phyloP scores from a whole-genome alignment of 2,797 vertebrate species.

The Gobionotothen gibberifrons region DNA sequence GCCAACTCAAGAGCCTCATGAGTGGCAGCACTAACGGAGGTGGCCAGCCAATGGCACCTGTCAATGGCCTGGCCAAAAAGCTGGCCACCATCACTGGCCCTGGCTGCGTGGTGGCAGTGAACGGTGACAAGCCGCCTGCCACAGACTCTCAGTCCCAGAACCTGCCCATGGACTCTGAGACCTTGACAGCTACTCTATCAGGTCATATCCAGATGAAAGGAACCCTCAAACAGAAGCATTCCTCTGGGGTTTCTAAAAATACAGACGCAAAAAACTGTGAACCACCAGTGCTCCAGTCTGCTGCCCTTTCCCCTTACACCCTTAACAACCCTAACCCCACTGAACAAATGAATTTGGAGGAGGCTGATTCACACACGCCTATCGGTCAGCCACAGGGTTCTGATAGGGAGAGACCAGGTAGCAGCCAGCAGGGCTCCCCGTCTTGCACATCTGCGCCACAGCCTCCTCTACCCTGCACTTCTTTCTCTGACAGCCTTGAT shows the following conservation, averaged over 20 bases:
- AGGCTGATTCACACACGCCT: constrained; percentile 60
- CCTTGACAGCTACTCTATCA: constrained; percentile 78
- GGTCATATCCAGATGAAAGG: constrained; percentile 87
- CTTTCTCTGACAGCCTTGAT: constrained; percentile 84
- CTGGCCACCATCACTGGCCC: constrained; percentile 87
- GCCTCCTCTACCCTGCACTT: constrained; percentile 52
- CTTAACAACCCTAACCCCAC: constrained; percentile 61
- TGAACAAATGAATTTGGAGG: constrained; percentile 60
- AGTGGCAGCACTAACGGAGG: constrained; percentile 85
- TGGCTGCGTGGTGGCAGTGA: constrained; percentile 85
- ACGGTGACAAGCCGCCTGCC: constrained; percentile 79
- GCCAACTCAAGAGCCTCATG: constrained; percentile 95
- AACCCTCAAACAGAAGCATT: constrained; percentile 84
- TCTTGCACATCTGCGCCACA: constrained; percentile 55
- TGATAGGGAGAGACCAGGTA: constrained; percentile 68
- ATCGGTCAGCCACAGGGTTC: constrained; percentile 52
- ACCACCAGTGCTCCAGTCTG: constrained; percentile 65
- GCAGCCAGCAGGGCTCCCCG: constrained; percentile 66
- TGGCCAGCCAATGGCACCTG: constrained; percentile 89
- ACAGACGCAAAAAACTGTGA: constrained; percentile 70
- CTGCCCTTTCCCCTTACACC: constrained; percentile 62
- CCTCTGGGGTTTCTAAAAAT: constrained; percentile 71
- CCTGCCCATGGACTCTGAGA: constrained; percentile 71
- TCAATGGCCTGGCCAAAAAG: constrained; percentile 97
- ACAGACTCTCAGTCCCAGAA: constrained; percentile 83